Conservation (phyloP, 1,140 invertebrate genomes). For the Xylocopa sonorina region DNA sequence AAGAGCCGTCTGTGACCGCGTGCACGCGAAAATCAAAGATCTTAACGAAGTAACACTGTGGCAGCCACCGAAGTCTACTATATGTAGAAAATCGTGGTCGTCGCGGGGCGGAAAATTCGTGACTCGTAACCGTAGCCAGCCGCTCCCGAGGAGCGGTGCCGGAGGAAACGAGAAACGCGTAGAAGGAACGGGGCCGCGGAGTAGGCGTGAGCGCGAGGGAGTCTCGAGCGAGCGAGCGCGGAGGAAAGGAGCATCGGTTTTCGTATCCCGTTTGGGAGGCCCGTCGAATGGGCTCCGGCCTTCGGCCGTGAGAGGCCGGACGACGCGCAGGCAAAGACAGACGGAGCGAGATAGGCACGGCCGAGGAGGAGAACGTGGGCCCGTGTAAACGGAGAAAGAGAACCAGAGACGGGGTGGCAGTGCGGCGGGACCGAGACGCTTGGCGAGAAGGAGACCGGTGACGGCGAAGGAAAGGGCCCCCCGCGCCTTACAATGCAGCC, state of each 20-base stretch:
- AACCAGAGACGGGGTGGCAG: neutral
- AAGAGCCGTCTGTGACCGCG: neutral
- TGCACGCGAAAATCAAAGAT: too few relatives aligned
- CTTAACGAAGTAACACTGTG: too few relatives aligned
- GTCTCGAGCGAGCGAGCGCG: conserved; percentile 58
- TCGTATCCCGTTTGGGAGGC: conserved; percentile 69
- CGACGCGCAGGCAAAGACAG: neutral
- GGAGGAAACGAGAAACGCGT: neutral
- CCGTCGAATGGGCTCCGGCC: conserved; percentile 69
- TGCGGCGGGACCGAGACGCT: neutral
- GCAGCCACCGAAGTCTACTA: too few relatives aligned
- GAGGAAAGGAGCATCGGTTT: conserved; percentile 61
- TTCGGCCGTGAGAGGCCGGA: conserved; percentile 58
- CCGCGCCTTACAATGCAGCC: conserved; percentile 78
- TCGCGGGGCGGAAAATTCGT: conserved; percentile 3
- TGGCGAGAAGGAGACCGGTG: conserved; percentile 20
- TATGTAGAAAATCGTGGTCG: neutral
- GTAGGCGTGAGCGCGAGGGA: conserved; percentile 58
- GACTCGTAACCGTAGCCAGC: conserved; percentile 10
- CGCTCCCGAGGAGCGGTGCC: neutral
- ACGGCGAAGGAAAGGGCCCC: conserved; percentile 70
- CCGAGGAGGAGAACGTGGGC: conserved; percentile 64
- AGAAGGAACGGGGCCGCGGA: neutral
- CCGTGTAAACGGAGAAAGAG: conserved; percentile 31
- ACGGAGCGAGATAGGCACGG: conserved; percentile 29